These are phyloP conservation scores for Dipodomys spectabilis DNA, from an alignment of 2,113 vertebrate species.

Conservation along the genomic window DNA sequence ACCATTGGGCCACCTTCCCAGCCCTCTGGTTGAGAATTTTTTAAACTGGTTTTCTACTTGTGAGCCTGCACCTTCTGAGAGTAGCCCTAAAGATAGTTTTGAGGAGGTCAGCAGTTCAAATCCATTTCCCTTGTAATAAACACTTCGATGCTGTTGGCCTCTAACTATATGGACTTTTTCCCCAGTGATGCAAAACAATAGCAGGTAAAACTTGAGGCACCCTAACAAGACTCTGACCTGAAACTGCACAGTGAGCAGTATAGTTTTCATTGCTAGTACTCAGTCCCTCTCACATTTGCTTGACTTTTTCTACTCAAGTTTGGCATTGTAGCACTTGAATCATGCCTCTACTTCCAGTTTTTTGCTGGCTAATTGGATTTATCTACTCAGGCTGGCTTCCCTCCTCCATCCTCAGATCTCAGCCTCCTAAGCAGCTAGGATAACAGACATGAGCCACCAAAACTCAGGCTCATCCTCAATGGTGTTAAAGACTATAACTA, in stretches of 20 bases:
- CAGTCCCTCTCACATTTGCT: too few relatives aligned
- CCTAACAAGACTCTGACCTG: not conserved
- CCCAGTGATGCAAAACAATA: not conserved
- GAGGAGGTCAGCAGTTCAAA: not conserved
- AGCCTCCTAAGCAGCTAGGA: too few relatives aligned
- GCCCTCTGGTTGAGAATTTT: slow-evolving; percentile 30
- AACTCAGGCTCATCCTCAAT: too few relatives aligned
- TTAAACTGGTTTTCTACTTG: not conserved
- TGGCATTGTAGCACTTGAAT: too few relatives aligned
- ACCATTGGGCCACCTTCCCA: too few relatives aligned
- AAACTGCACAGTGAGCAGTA: not conserved
- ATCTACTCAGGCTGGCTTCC: too few relatives aligned
- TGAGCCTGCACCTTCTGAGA: not conserved
- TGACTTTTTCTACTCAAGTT: too few relatives aligned
- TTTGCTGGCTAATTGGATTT: too few relatives aligned
- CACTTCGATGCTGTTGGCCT: not conserved
- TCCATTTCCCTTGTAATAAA: not conserved
- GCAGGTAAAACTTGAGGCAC: not conserved
- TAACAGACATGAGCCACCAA: too few relatives aligned
- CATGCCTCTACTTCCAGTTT: too few relatives aligned
- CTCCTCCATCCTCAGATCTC: too few relatives aligned
- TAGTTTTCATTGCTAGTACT: not conserved
- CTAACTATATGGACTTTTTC: not conserved
- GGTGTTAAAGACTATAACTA: slow-evolving; percentile 17
- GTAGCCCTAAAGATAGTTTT: not conserved